Base-by-base conservation (phyloP, 2,797 vertebrate genomes). In the Thripadectes ignobilis region DNA sequence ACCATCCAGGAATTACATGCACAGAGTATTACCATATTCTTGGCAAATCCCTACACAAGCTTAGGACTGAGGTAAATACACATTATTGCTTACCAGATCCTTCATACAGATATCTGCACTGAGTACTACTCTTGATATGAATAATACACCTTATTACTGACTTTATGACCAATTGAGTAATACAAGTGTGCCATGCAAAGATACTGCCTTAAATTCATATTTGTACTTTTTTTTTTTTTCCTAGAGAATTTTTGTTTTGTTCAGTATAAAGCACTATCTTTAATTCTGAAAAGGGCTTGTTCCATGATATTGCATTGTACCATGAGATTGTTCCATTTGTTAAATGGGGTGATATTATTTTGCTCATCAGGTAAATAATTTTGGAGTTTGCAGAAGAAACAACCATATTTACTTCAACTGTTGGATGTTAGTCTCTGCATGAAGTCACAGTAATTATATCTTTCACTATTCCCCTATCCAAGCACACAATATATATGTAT, bases 401-500 rank as follows among this genome's bases (percentile, higher is more conserved):
- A 51, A 16, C 15, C 4, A 0, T 66, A 49, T 88, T 96, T 94
- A 59, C 87, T 93, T 79, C 91, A 84, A 86, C 43, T 81, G 85
- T 61, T 92, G 63, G 57, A 54, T 77, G 36, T 52, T 79, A 91
- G 68, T 36, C 36, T 87, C 79, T 77, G 24, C 32, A 59, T 62
- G 69, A 86, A 95, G 80, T 88, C 82, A 93, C n/a, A 78, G 67
- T 69, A 93, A 95, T 93, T 92, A 65, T 67, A n/a, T 59, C 36
- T 88, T 93, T 88, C 54, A 55, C 69, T 94, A 29, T 81, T 51
- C 30, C 55, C 51, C 36, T 85, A 72, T 72, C 48, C 54, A 91
- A 72, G 48, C 51, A 63, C 51, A 92, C 43, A 57, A 52, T 93
- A 94, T 92, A 48, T 88, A 88, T 48, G 46, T 88, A 84, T 95